Conservation (phyloP, 2,888 invertebrate genomes). For the Eutolmus rufibarbis region DNA sequence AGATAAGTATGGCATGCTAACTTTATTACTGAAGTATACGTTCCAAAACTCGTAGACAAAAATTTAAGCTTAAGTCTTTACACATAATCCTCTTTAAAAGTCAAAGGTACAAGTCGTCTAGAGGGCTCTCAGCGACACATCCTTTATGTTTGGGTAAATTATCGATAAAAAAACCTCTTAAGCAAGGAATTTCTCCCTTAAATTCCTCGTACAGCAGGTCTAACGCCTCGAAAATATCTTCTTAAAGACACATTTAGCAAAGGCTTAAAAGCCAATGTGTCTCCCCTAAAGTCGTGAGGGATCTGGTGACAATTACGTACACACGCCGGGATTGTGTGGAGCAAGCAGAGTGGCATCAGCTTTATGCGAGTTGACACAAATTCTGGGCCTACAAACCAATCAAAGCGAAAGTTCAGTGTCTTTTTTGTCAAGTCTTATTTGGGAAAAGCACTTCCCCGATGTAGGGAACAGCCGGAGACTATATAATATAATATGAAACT, state of each 20-base stretch:
- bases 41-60: not conserved
- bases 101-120: not conserved
- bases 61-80: not conserved
- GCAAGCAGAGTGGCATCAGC: not conserved
- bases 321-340: not conserved
- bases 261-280: not conserved
- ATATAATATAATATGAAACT: conserved; percentile 22
- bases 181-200: not conserved
- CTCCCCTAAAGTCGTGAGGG: not conserved
- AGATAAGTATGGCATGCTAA: not conserved
- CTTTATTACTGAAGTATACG: not conserved
- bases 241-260: not conserved
- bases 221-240: not conserved
- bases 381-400: not conserved
- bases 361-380: not conserved
- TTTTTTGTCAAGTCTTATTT: not conserved
- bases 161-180: not conserved
- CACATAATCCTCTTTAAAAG: not conserved
- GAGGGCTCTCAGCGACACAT: not conserved
- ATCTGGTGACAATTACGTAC: not conserved
- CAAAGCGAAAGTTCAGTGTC: not conserved
- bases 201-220: not conserved
- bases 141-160: not conserved
- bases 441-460: not conserved
- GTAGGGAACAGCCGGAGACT: not conserved